A percentile compares a stretch with the other conserved stretches of the same genome.
phyloP scores from a whole-genome alignment of 2,888 invertebrate species.

The Ennomos quercinarius region DNA sequence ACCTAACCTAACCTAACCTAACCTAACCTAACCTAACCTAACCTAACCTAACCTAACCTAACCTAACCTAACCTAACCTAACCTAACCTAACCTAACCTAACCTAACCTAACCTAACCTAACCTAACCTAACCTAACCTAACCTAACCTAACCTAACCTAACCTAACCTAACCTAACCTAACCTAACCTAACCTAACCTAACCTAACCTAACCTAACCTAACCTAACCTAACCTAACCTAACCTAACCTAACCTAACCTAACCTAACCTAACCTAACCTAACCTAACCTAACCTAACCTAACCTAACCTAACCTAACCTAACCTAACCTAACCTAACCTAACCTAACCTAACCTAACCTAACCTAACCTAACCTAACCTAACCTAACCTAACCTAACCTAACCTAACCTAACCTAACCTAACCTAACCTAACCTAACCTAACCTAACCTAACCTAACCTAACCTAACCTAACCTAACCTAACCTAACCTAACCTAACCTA shows the following conservation, averaged over 20 bases:
- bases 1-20: constrained; percentile 43
- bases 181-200: constrained; percentile 21
- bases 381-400: constrained; percentile 27
- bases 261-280: constrained; percentile 25
- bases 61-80: constrained; percentile 33
- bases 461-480: too few species aligned
- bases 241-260: constrained; percentile 26
- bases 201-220: constrained; percentile 22
- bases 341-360: constrained; percentile 24
- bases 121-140: constrained; percentile 40
- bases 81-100: constrained; percentile 34
- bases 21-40: constrained; percentile 41
- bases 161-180: constrained; percentile 30
- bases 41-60: constrained; percentile 38
- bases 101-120: constrained; percentile 39
- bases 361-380: constrained; percentile 26
- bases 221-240: constrained; percentile 23
- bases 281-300: constrained; percentile 24
- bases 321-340: constrained; percentile 26
- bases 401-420: constrained; percentile 28
- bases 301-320: constrained; percentile 28
- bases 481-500: too few species aligned
- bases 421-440: too few species aligned
- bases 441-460: too few species aligned
- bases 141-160: constrained; percentile 37